A percentile compares a stretch with the other conserved stretches of the same genome.
These are phyloP conservation scores for Larimichthys polyactis DNA, from an alignment of 2,113 vertebrate species.

Conservation along the genomic window DNA sequence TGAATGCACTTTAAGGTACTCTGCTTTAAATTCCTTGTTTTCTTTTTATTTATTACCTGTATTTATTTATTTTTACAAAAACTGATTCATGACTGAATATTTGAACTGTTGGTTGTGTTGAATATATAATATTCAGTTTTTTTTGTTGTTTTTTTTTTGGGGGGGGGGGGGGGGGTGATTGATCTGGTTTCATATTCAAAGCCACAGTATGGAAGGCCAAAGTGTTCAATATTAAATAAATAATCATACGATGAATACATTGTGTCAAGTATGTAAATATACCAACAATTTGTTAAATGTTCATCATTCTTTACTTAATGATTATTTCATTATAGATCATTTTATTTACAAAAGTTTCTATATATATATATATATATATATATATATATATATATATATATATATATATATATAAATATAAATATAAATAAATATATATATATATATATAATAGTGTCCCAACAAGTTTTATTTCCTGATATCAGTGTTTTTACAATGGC, in stretches of 20 bases:
- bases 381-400: too few species aligned
- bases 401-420: too few species aligned
- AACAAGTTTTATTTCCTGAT: background rate
- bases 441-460: too few species aligned
- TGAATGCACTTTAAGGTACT: conserved; percentile 67
- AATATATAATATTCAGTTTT: background rate
- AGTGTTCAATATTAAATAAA: conserved; percentile 2
- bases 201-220: background rate
- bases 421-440: too few species aligned
- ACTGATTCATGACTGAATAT: conserved; percentile 10
- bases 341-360: background rate
- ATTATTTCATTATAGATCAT: background rate
- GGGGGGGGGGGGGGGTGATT: too few species aligned
- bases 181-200: background rate
- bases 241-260: background rate
- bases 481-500: background rate
- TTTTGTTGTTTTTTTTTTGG: background rate
- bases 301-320: background rate
- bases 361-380: too few species aligned
- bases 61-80: conserved; percentile 56
- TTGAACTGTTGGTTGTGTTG: conserved; percentile 4
- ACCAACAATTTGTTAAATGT: background rate
- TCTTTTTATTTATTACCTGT: conserved; percentile 38
- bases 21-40: conserved; percentile 31
- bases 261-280: background rate